Base-by-base conservation (phyloP, 2,888 invertebrate species). In the Incurvaria masculella region DNA sequence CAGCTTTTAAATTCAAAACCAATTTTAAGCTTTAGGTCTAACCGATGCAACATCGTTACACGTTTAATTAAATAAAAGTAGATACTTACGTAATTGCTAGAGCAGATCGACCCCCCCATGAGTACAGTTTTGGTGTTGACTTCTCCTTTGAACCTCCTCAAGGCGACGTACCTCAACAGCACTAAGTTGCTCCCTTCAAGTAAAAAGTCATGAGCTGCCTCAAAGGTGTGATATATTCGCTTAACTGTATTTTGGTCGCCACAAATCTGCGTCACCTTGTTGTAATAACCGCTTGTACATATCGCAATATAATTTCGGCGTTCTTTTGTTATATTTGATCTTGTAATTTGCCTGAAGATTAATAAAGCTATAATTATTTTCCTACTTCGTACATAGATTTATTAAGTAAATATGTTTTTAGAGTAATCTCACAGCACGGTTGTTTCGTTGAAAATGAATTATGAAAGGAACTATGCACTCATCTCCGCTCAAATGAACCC, bases 141-240 rank as follows among this genome's bases (percentile, higher is more conserved):
- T 47, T 60, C 68, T 10, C 86, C 86, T 45, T 67, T 67, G 56
- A 70, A 81, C 53, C 79, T 70, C 16, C 62, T 67, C 14, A 85
- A 59, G 2, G 80, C 83, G 26, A 86, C 65, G 59, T 83, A 85
- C 52, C 86, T 71, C 63, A 84, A 66, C 17, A 86, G 61, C 14
- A 86, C 61, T 50, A 86, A 68, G 63, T 81, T 84, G 8, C 82
- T 80, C 26, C 84, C 85, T 69, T 86, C 86, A n/a, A 82, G 72
- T 45, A 86, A 63, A 51, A 84, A 72, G 55, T 80, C 66, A 45
- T 64, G 66, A n/a, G 79, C 69, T 20, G 67, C 69, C 40, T 69
- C 66, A 46, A 81, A 72, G 27, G 73, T 64, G 58, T 84, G 79
- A 56, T 82, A 79, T 49, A 72, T 68, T 44, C 76, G 70, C 51